Evolutionary conservation across 2,888 invertebrate genomes (phyloP), one percentile per base, ranked within the genome.

Genomic region (Lordiphosa fenestrarum): DNA sequence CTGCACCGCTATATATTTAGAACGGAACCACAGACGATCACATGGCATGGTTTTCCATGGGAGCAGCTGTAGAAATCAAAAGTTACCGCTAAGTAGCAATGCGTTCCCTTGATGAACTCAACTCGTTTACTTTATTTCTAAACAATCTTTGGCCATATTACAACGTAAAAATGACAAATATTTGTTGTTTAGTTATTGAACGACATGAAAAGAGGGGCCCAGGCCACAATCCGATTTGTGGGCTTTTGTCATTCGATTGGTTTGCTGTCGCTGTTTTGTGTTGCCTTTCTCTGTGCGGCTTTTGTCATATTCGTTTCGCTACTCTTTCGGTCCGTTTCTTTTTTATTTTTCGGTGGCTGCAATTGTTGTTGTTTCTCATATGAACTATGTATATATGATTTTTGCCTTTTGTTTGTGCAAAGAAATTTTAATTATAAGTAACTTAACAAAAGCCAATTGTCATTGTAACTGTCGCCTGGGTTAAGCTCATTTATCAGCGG

Each of bases 401-500:
- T 56, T 40, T 35, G 38, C 65, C 63, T 49, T 65, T 82, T 78
- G 78, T 80, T 78, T 80, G 82, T 59, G 62, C 60, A 59, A 66
- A 54, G 51, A 77, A 69, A 67, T 78, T 78, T 78, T 78, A 81
- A 81, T 80, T 80, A 82, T 82, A 80, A 78, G 77, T 62, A 77
- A 77, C 76, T 82, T 75, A 77, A 75, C 81, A 77, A 83, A 82
- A 71, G 71, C 74, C 83, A 84, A 83, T 83, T 83, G 85, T 84
- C 84, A 84, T 81, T 77, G 83, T 73, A 73, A 72, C 71, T 71
- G 71, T 69, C 62, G 69, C 64, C 53, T 33, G 38, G 44, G 40
- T 39, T 73, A 78, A 83, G 83, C 84, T 81, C 78, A 84, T 84
- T 78, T 72, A 76, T 76, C 71, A 30, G 30, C 9, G 30, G 9